These are phyloP conservation scores for Magallana nippona DNA, from an alignment of 2,888 invertebrate species.

Conservation along the genomic window DNA sequence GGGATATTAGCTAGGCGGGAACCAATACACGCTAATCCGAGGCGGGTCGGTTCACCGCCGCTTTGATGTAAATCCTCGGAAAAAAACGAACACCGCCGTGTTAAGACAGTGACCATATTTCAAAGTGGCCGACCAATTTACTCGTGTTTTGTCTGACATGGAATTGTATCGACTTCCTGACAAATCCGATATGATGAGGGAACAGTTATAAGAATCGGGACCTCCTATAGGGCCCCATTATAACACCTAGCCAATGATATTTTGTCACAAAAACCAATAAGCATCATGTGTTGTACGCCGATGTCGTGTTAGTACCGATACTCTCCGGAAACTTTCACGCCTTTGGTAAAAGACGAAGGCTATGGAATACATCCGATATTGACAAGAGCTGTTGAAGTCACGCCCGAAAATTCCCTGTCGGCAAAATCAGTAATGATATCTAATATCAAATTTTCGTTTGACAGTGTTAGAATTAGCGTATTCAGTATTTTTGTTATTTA, in stretches of 20 bases:
- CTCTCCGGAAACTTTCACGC: constrained; percentile 19
- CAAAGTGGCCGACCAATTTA: constrained; percentile 30
- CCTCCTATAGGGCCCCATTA: not conserved
- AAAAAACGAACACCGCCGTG: constrained; percentile 22
- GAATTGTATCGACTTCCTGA: not conserved
- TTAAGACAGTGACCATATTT: constrained; percentile 22
- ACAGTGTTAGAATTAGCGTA: too few species aligned
- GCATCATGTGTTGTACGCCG: not conserved
- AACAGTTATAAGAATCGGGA: not conserved
- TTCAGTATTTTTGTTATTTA: too few species aligned
- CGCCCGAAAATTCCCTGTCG: not conserved
- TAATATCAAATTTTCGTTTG: not conserved
- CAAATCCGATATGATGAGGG: constrained; percentile 15
- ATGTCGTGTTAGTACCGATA: not conserved
- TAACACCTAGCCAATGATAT: not conserved
- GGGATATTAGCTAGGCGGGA: constrained; percentile 19
- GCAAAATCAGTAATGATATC: not conserved
- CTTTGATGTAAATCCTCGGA: constrained; percentile 33
- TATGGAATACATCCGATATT: constrained; percentile 22
- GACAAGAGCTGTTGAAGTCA: not conserved
- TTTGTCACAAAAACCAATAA: constrained; percentile 7
- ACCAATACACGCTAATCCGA: constrained; percentile 26
- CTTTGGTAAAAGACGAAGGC: not conserved
- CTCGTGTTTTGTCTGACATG: constrained; percentile 20
- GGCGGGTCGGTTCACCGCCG: not conserved